These are phyloP conservation scores for Hyphantria cunea DNA, from an alignment of 1,140 invertebrate genomes.

Conservation along the genomic window DNA sequence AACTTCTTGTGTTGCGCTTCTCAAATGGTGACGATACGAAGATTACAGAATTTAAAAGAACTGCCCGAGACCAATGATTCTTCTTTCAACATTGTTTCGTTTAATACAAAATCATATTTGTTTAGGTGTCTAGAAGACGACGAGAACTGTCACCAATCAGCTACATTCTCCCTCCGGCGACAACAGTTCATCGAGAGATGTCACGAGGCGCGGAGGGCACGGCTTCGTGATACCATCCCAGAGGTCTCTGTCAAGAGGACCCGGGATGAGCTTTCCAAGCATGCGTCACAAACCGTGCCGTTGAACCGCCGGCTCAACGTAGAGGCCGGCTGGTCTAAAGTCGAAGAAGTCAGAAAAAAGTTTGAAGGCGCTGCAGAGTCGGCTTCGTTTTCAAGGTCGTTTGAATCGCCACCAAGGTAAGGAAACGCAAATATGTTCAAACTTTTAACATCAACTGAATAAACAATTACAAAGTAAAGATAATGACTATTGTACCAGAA, in stretches of 20 bases:
- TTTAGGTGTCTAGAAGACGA: constrained; percentile 66
- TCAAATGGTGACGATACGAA: too few relatives aligned
- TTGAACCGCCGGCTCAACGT: constrained; percentile 67
- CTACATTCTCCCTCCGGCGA: constrained; percentile 58
- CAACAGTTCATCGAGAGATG: constrained; percentile 73
- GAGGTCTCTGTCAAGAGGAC: constrained; percentile 68
- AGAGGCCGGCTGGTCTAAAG: constrained; percentile 73
- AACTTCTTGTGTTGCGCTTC: too few relatives aligned
- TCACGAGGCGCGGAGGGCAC: constrained; percentile 53
- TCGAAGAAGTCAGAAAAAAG: constrained; percentile 74
- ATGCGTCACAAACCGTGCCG: constrained; percentile 59
- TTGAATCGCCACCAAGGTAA: constrained; percentile 70
- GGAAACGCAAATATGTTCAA: too few relatives aligned
- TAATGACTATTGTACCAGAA: too few relatives aligned
- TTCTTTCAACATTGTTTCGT: too few relatives aligned
- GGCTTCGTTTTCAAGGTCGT: constrained; percentile 61
- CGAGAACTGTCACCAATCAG: constrained; percentile 43
- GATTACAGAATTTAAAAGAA: too few relatives aligned
- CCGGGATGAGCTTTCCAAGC: constrained; percentile 67
- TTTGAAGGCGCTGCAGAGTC: constrained; percentile 62
- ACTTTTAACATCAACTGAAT: too few relatives aligned
- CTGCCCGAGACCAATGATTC: too few relatives aligned
- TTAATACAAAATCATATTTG: not conserved
- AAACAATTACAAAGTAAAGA: too few relatives aligned
- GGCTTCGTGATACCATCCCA: constrained; percentile 56